Conservation (phyloP, 2,888 invertebrate genomes). For the Prosapia bicincta region DNA sequence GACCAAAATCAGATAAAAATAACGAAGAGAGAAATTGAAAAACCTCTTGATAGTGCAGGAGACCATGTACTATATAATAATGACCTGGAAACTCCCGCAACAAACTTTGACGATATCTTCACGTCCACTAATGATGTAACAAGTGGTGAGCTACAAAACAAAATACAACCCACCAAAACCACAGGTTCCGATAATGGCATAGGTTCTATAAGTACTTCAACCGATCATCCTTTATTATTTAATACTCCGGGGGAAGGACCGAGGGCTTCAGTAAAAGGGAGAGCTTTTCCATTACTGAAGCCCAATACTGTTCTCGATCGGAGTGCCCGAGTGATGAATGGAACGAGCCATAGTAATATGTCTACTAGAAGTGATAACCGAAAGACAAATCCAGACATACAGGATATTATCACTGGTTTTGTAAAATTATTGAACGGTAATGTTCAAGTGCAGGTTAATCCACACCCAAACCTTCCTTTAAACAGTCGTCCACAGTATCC, state of each 20-base stretch:
- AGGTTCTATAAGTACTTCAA: slow-evolving; percentile 7
- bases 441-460: slow-evolving; percentile 60
- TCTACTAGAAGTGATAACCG: slow-evolving; percentile 40
- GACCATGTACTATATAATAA: slow-evolving; percentile 6
- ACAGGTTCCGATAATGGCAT: neutral
- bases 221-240: neutral
- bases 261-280: slow-evolving; percentile 67
- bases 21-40: slow-evolving; percentile 4
- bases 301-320: slow-evolving; percentile 49
- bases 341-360: slow-evolving; percentile 15
- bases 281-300: slow-evolving; percentile 62
- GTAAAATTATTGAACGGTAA: slow-evolving; percentile 86
- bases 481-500: slow-evolving; percentile 47
- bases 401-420: slow-evolving; percentile 86
- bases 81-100: slow-evolving; percentile 13
- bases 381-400: slow-evolving; percentile 72
- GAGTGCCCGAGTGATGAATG: slow-evolving; percentile 19
- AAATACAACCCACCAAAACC: slow-evolving; percentile 22
- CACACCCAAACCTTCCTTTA: slow-evolving; percentile 20
- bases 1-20: neutral
- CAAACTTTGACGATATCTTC: neutral
- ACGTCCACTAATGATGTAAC: slow-evolving; percentile 9
- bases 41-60: neutral
- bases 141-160: slow-evolving; percentile 10
- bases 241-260: slow-evolving; percentile 65